A percentile compares a stretch with the other conserved stretches of the same genome.
Conservation (phyloP, 2,888 invertebrate species). For the Lobophora halterata region DNA sequence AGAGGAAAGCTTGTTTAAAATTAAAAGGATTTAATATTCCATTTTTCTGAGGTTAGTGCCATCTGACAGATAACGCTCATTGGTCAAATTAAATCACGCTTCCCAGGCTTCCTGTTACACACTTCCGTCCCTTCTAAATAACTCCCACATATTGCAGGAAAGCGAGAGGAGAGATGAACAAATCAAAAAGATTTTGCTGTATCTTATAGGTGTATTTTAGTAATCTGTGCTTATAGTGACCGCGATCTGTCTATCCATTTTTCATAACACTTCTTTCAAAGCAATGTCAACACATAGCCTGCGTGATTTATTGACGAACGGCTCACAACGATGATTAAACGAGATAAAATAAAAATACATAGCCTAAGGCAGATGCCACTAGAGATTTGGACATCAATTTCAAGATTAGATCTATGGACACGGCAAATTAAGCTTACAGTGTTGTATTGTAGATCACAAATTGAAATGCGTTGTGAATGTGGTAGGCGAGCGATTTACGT, state of each 20-base stretch:
- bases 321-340: constrained; percentile 49
- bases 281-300: constrained; percentile 39
- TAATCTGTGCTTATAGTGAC: no score
- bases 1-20: no score
- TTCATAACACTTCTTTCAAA: constrained; percentile 40
- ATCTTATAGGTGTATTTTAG: no score
- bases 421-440: constrained; percentile 37
- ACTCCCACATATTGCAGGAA: no score
- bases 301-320: constrained; percentile 45
- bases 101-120: no score
- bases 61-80: no score
- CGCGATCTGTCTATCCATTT: constrained; percentile 25
- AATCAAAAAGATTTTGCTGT: neutral
- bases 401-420: constrained; percentile 40
- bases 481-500: constrained; percentile 58
- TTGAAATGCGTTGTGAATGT: constrained; percentile 33
- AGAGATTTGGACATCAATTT: constrained; percentile 72
- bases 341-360: constrained; percentile 66
- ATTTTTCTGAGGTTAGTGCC: no score
- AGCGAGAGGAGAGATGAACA: no score
- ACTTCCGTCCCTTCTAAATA: no score
- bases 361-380: constrained; percentile 63
- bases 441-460: constrained; percentile 37
- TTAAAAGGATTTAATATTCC: no score
- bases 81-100: no score